Percentiles rank a stretch among this genome's conserved stretches.
phyloP scores from a whole-genome alignment of 37 sponge, comb jelly and placozoan genomes.

The Amphimedon queenslandica region DNA sequence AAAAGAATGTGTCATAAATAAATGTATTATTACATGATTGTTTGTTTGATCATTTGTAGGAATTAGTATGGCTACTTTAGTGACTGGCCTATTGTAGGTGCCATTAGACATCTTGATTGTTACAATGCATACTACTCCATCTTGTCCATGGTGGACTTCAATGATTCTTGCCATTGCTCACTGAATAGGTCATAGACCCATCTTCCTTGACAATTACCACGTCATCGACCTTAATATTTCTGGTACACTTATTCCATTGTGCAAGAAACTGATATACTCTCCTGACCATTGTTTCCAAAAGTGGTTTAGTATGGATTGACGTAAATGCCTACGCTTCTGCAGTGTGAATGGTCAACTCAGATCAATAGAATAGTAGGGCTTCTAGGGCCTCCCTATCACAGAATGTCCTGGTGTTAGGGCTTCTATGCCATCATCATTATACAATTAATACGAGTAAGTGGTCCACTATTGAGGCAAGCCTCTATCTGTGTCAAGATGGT shows the following conservation, averaged over 20 bases:
- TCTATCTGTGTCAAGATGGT: slow-evolving; percentile 18
- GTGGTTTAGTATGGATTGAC: slow-evolving; percentile 17
- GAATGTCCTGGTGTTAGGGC: slow-evolving; percentile 44
- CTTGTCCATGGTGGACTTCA: slow-evolving; percentile 13
- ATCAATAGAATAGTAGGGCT: slow-evolving; percentile 4
- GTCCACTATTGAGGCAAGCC: slow-evolving; percentile 26
- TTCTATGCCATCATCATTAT: slow-evolving; percentile 29
- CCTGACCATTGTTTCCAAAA: slow-evolving; percentile 32
- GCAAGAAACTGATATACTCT: slow-evolving; percentile 8
- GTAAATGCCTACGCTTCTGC: slow-evolving; percentile 12
- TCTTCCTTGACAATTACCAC: slow-evolving; percentile 30
- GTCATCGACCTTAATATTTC: slow-evolving; percentile 25
- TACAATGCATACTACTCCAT: slow-evolving; percentile 24
- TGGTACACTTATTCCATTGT: slow-evolving; percentile 16
- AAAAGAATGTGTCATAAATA: too few species aligned
- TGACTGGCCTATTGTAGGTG: slow-evolving; percentile 12
- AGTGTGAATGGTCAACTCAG: background rate
- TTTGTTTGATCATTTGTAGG: too few species aligned
- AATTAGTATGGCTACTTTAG: slow-evolving; percentile 20
- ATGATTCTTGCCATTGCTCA: slow-evolving; percentile 36
- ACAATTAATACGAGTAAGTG: background rate
- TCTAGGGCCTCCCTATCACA: slow-evolving; percentile 31
- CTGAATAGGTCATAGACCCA: background rate
- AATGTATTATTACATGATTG: too few species aligned
- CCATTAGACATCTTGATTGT: slow-evolving; percentile 4